Evolutionary conservation across 2,797 vertebrate species (phyloP).

Genomic region (Lates japonicus): DNA sequence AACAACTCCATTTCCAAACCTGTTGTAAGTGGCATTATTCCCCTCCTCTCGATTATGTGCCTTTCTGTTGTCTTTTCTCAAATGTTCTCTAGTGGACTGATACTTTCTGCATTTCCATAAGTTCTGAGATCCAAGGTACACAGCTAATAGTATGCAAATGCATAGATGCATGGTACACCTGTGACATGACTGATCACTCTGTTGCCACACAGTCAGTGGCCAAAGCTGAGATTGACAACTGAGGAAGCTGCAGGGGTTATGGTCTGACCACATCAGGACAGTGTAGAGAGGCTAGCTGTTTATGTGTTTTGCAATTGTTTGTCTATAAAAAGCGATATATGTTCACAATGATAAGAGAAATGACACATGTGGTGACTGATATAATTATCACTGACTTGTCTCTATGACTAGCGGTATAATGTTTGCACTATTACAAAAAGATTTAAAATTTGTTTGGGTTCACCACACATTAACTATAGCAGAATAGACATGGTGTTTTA

Average conservation of each 20-base stretch:
- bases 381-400: too few species aligned
- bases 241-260: slow-evolving; percentile 8
- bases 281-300: not conserved
- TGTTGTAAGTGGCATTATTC: not conserved
- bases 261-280: not conserved
- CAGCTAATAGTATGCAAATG: slow-evolving; percentile 44
- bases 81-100: slow-evolving; percentile 4
- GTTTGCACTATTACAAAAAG: too few species aligned
- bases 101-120: slow-evolving; percentile 5
- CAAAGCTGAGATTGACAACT: not conserved
- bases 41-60: slow-evolving; percentile 1
- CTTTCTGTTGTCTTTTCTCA: slow-evolving; percentile 4
- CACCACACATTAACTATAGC: not conserved
- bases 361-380: too few species aligned
- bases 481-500: not conserved
- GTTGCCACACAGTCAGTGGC: not conserved
- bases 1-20: slow-evolving; percentile 9
- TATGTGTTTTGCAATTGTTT: slow-evolving; percentile 5
- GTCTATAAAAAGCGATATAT: not conserved
- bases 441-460: too few species aligned
- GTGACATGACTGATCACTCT: slow-evolving; percentile 4
- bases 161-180: not conserved
- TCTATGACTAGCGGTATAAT: too few species aligned
- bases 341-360: too few species aligned
- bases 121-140: not conserved